phyloP scores from a whole-genome alignment of 2,113 vertebrate species.

The Tiliqua scincoides region DNA sequence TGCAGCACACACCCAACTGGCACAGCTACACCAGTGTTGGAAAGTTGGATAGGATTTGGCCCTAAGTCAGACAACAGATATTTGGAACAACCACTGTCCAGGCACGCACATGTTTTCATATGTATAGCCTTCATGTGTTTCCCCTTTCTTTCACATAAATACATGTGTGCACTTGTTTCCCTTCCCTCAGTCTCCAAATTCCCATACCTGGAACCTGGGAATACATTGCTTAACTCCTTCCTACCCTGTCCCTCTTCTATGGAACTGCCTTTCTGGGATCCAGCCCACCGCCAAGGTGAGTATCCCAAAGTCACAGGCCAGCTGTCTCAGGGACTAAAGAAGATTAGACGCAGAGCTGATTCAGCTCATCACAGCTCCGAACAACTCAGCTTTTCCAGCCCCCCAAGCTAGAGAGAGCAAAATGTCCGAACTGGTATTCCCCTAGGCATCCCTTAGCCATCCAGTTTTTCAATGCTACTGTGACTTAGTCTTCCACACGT shows the following conservation, averaged over 20 bases:
- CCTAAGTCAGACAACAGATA: not conserved
- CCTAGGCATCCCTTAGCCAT: not conserved
- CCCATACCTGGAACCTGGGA: not conserved
- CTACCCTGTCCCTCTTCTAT: not conserved
- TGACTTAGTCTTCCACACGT: too few relatives aligned
- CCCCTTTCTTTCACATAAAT: not conserved
- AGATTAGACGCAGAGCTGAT: not conserved
- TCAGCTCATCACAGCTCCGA: not conserved
- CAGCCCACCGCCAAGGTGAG: not conserved
- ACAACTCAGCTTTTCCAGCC: not conserved
- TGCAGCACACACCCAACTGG: too few relatives aligned
- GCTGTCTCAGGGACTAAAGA: not conserved
- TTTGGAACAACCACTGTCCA: not conserved
- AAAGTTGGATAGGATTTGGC: too few relatives aligned
- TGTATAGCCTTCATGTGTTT: not conserved
- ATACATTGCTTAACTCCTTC: not conserved
- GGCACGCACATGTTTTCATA: not conserved
- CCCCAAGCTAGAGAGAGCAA: not conserved
- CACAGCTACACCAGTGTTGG: too few relatives aligned
- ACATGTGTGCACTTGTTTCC: too few relatives aligned
- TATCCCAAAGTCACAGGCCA: not conserved
- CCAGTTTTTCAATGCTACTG: not conserved
- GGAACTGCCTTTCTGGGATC: not conserved
- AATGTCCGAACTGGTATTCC: too few relatives aligned
- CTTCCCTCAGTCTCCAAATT: not conserved